These are phyloP conservation scores for Chelidonichthys spinosus DNA, from an alignment of 2,797 vertebrate species.

Conservation along the genomic window DNA sequence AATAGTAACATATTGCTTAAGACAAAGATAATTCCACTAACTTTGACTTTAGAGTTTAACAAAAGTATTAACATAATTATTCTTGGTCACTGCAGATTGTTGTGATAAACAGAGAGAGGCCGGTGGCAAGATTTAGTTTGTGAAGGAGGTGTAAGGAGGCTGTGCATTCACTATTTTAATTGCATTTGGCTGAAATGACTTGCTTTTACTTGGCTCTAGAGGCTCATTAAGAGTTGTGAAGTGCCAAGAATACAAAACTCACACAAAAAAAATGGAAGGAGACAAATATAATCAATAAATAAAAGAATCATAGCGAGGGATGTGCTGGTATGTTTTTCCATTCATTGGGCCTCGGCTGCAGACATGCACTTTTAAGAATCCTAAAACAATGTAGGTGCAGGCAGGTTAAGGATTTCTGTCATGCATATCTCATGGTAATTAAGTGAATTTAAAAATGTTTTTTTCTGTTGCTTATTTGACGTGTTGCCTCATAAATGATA, in stretches of 20 bases:
- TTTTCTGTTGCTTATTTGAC: neutral
- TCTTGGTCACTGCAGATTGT: neutral
- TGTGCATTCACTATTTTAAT: neutral
- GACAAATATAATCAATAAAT: neutral
- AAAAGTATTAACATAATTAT: neutral
- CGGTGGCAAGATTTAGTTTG: neutral
- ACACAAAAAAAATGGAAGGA: neutral
- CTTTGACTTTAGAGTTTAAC: too few species aligned
- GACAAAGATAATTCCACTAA: neutral
- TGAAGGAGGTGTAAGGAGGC: neutral
- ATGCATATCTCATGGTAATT: neutral
- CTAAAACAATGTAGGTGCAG: neutral
- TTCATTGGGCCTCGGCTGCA: neutral
- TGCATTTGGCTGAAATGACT: conserved; percentile 1
- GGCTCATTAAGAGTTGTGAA: neutral
- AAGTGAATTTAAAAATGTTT: too few species aligned
- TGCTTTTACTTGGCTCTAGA: neutral
- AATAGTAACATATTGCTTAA: neutral
- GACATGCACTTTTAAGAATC: neutral
- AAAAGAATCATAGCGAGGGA: neutral
- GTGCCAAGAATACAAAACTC: too few species aligned
- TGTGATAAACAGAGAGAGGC: neutral
- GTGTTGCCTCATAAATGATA: neutral
- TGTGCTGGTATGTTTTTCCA: neutral
- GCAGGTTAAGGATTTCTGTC: neutral